These are phyloP conservation scores for Lithophane socia DNA, from an alignment of 2,888 invertebrate genomes.

Conservation along the genomic window DNA sequence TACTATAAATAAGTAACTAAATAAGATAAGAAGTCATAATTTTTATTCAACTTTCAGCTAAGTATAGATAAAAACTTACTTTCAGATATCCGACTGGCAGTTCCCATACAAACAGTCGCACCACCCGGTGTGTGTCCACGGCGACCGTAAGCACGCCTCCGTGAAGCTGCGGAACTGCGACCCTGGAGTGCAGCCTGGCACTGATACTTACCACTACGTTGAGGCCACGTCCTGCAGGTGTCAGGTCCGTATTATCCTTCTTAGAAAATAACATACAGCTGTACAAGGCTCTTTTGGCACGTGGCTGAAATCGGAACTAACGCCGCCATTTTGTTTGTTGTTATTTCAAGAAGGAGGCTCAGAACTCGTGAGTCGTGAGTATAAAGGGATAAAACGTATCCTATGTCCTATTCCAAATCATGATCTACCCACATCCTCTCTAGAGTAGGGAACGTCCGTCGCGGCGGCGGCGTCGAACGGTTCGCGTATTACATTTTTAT, in stretches of 20 bases:
- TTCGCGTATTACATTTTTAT: too few relatives aligned
- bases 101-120: constrained; percentile 96
- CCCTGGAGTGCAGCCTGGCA: constrained; percentile 92
- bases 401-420: too few relatives aligned
- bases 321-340: too few relatives aligned
- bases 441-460: too few relatives aligned
- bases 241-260: constrained; percentile 75
- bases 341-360: too few relatives aligned
- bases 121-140: constrained; percentile 96
- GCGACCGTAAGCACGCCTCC: constrained; percentile 91
- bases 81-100: constrained; percentile 95
- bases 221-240: constrained; percentile 95
- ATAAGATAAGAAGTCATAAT: neutral
- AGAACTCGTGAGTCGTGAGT: too few relatives aligned
- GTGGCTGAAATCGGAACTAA: too few relatives aligned
- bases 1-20: neutral
- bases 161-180: constrained; percentile 94
- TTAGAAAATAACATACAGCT: neutral
- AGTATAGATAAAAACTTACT: neutral
- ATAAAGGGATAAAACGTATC: too few relatives aligned
- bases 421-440: too few relatives aligned
- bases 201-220: constrained; percentile 93
- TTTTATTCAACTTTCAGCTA: neutral
- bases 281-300: too few relatives aligned
- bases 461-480: too few relatives aligned